Evolutionary conservation across 2,113 vertebrate genomes (phyloP).

Genomic region (Plotosus lineatus): DNA sequence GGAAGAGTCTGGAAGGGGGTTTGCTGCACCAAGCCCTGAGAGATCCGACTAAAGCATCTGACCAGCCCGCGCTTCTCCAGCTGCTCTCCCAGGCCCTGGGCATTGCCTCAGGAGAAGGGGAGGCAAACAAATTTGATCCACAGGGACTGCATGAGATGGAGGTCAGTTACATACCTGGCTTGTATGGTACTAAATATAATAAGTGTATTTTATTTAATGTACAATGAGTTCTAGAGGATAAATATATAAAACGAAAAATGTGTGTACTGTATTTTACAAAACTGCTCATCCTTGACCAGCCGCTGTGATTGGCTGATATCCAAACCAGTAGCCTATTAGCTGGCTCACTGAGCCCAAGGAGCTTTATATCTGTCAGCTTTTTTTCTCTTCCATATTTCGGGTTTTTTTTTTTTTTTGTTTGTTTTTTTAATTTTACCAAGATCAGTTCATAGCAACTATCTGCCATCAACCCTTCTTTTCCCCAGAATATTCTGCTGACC

Average conservation of each 20-base stretch:
- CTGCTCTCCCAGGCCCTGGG: constrained; percentile 76
- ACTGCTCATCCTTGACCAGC: too few species aligned
- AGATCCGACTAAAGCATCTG: constrained; percentile 61
- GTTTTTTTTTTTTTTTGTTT: background rate
- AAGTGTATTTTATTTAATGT: background rate
- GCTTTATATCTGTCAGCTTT: background rate
- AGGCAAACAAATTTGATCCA: constrained; percentile 59
- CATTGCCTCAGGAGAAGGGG: constrained; percentile 46
- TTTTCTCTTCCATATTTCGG: background rate
- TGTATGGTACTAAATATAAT: background rate
- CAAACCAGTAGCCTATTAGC: background rate
- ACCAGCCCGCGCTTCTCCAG: constrained; percentile 64
- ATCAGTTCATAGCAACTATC: background rate
- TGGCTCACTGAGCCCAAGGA: background rate
- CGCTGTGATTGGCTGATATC: background rate
- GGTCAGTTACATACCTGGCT: constrained; percentile 62
- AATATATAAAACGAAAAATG: background rate
- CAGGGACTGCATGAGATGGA: constrained; percentile 75
- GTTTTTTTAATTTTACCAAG: background rate
- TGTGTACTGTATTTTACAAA: background rate
- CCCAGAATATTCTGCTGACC: constrained; percentile 78
- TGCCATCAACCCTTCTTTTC: background rate
- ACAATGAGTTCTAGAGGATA: background rate
- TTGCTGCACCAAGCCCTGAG: constrained; percentile 70
- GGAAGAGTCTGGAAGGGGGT: constrained; percentile 62